Base-by-base conservation (phyloP, 2,888 invertebrate species). In the Nomada lathburiana region DNA sequence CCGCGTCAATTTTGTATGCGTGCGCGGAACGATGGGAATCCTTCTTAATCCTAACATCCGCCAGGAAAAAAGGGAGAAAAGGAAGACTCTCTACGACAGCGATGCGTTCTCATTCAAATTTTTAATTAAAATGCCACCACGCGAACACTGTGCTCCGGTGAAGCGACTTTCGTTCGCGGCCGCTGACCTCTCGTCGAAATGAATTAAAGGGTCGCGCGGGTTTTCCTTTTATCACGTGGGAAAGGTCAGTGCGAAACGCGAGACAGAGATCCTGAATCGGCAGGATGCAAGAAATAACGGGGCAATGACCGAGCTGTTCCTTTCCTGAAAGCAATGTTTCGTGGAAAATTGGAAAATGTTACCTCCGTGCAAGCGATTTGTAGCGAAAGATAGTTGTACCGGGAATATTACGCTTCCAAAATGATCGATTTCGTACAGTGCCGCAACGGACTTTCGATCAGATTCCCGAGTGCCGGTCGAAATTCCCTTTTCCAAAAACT, bases 81-180 rank as follows among this genome's bases (percentile, higher is more conserved):
- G 2, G 23, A 10, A 16, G 47, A 18, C 47, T 23, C 9, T 64
- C 16, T 64, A 10, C 47, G 1, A n/a, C 18, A 13, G n/a, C 64
- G 2, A 26, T 68, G 55, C 23, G 42, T 68, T 55, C 42, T 68
- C 53, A 18, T 68, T 55, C 23, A 68, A 68, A 42, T 68, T 55
- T 68, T 68, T 55, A 55, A 68, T 68, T 68, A 55, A 55, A 68
- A 68, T 23, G 68, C 18, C 52, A 55, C 11, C 16, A 11, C 26
- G 9, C 11, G 50, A 9, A 26, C 26, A n/a, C n/a, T 7, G 20
- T n/a, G 65, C 16, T 36, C 16, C 64, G 3, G 7, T n/a, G 52
- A n/a, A 13, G 9, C 52, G 11, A 23, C n/a, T 5, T 13, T 16
- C 29, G 18, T 36, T 53, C 13, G 26, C 10, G 47, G 26, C 10